These are phyloP conservation scores for Protaetia brevitarsis DNA, from an alignment of 1,140 invertebrate genomes.

Conservation along the genomic window DNA sequence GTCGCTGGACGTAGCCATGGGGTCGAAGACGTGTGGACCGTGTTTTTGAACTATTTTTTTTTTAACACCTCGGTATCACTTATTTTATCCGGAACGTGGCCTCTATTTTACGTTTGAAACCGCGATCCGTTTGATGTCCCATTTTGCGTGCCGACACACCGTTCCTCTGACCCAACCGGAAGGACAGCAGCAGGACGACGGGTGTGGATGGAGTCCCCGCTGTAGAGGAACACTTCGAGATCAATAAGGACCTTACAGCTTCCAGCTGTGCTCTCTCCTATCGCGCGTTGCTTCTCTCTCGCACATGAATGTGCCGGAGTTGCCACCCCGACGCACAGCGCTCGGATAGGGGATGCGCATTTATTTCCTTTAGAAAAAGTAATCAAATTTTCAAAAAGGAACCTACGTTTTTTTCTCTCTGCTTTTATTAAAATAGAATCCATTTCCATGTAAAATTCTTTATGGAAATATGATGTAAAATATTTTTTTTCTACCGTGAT, in stretches of 20 bases:
- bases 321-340: background rate
- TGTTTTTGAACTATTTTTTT: background rate
- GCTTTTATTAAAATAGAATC: too few relatives aligned
- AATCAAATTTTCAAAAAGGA: too few relatives aligned
- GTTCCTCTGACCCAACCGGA: conserved; percentile 26
- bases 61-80: background rate
- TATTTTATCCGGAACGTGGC: too few relatives aligned
- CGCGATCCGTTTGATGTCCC: background rate
- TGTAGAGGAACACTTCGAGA: conserved; percentile 37
- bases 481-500: too few relatives aligned
- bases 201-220: conserved; percentile 38
- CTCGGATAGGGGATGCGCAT: background rate
- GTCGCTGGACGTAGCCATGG: conserved; percentile 38
- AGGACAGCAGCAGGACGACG: conserved; percentile 28
- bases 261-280: conserved; percentile 33
- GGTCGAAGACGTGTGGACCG: background rate
- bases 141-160: conserved; percentile 14
- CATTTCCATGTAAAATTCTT: too few relatives aligned
- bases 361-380: too few relatives aligned
- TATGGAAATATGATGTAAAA: too few relatives aligned
- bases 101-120: too few relatives aligned
- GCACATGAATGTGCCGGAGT: background rate
- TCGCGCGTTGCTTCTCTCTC: conserved; percentile 23
- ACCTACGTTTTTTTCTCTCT: too few relatives aligned
- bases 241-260: conserved; percentile 42